A percentile compares a stretch with the other conserved stretches of the same genome.
phyloP scores from a whole-genome alignment of 1,140 invertebrate genomes.

The Aphaenogaster floridana region DNA sequence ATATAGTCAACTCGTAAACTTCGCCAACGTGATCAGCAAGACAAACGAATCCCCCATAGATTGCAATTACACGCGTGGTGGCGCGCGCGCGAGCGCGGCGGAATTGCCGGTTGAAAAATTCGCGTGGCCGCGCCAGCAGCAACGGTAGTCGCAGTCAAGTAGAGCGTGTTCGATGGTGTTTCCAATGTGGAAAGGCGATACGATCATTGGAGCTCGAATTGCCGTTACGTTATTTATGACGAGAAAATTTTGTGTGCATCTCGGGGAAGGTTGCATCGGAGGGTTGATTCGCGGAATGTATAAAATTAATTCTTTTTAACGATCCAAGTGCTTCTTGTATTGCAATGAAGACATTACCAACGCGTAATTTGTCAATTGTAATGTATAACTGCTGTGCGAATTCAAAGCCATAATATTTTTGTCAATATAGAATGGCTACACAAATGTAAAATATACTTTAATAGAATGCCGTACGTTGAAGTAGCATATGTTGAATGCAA shows the following conservation, averaged over 20 bases:
- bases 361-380: background rate
- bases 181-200: conserved; percentile 59
- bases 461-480: background rate
- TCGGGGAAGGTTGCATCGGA: background rate
- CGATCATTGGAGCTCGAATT: conserved; percentile 62
- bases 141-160: conserved; percentile 75
- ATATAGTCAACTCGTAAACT: conserved; percentile 28
- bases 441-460: background rate
- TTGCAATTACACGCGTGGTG: conserved; percentile 52
- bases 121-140: conserved; percentile 49
- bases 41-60: conserved; percentile 35
- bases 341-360: too few relatives aligned
- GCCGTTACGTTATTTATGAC: conserved; percentile 55
- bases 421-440: background rate
- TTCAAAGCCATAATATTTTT: background rate
- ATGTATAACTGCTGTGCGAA: background rate
- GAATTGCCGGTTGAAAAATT: conserved; percentile 66
- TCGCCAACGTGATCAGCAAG: conserved; percentile 39
- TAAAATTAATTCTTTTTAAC: background rate
- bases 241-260: conserved; percentile 33
- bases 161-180: conserved; percentile 73
- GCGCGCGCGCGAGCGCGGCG: background rate
- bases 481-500: background rate
- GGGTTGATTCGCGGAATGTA: background rate
- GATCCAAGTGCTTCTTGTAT: background rate